Evolutionary conservation across 2,888 invertebrate genomes (phyloP).

Genomic region (Gandaritis pyraliata): DNA sequence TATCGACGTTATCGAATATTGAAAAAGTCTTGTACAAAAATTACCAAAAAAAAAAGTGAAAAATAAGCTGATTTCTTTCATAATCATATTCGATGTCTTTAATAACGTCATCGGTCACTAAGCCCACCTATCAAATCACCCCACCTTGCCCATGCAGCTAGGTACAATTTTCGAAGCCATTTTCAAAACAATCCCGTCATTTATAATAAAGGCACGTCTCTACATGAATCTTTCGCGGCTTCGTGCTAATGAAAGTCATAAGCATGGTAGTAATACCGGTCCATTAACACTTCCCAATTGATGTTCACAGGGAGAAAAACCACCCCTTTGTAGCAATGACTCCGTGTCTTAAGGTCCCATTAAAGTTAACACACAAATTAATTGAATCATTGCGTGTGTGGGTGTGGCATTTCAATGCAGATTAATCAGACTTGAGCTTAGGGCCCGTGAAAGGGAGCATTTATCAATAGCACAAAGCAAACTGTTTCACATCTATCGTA

Average conservation of each 20-base stretch:
- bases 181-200: slow-evolving; percentile 77
- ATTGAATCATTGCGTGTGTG: slow-evolving; percentile 52
- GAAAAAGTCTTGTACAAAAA: no score
- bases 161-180: slow-evolving; percentile 55
- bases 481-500: not conserved
- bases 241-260: slow-evolving; percentile 79
- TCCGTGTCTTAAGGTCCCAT: slow-evolving; percentile 63
- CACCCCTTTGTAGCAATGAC: slow-evolving; percentile 57
- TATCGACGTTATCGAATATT: no score
- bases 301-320: slow-evolving; percentile 68
- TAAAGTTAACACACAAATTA: slow-evolving; percentile 73
- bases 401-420: slow-evolving; percentile 15
- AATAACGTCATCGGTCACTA: not conserved
- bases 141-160: slow-evolving; percentile 33
- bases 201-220: slow-evolving; percentile 78
- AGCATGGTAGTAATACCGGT: slow-evolving; percentile 73
- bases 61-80: not conserved
- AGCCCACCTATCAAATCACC: slow-evolving; percentile 8
- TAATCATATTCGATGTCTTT: not conserved
- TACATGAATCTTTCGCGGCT: slow-evolving; percentile 77
- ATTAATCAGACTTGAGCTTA: slow-evolving; percentile 12
- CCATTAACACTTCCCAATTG: slow-evolving; percentile 78
- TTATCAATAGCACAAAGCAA: slow-evolving; percentile 1
- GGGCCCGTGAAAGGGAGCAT: slow-evolving; percentile 2
- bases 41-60: not conserved